Base-by-base conservation (phyloP, 2,113 vertebrate genomes). In the Rostratula benghalensis region DNA sequence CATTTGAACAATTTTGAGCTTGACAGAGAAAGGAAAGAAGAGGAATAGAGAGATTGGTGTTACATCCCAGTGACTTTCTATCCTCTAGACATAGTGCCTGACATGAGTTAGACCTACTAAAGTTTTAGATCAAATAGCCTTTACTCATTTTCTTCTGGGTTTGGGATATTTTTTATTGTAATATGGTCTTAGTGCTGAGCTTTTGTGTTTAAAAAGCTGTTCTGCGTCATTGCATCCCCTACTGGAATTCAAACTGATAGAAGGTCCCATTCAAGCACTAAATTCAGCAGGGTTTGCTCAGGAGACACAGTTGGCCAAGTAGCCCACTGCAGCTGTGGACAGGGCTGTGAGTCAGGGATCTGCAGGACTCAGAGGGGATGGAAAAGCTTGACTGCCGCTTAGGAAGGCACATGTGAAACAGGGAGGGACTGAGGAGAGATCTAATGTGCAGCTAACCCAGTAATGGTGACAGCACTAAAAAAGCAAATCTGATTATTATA, bases 401-500 rank as follows among this genome's bases (percentile, higher is more conserved):
- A 63, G 59, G 31, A 87, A 65, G 37, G 54, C 63, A 65, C n/a
- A 16, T 13, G 8, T 76, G 76, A 83, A 50, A 71, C 51, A 63
- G 14, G 78, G 50, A 83, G 37, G 43, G 45, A n/a, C 78, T 21
- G 28, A 73, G 41, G 69, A 73, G 46, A 18, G n/a, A 53, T 67
- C 63, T 85, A 77, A 60, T 82, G 53, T 64, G 48, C 41, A 85
- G 65, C 53, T 90, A 90, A 85, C 39, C 57, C 56, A 45, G 71
- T 61, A 90, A 92, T 0, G 0, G 28, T 68, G 90, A 85, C 90
- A 95, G 64, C 46, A 33, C 30, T 78, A 56, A 64, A 83, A 92
- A 91, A 75, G 56, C 15, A 92, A 60, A 95, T 81, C 60, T 86
- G 83, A 86, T 95, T 74, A 83, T 83, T 61, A 73, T 80, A 86